Percentiles rank a stretch among this genome's conserved stretches.
Evolutionary conservation across 2,888 invertebrate species (phyloP).

Genomic region (Drosophila pseudotalamancana): DNA sequence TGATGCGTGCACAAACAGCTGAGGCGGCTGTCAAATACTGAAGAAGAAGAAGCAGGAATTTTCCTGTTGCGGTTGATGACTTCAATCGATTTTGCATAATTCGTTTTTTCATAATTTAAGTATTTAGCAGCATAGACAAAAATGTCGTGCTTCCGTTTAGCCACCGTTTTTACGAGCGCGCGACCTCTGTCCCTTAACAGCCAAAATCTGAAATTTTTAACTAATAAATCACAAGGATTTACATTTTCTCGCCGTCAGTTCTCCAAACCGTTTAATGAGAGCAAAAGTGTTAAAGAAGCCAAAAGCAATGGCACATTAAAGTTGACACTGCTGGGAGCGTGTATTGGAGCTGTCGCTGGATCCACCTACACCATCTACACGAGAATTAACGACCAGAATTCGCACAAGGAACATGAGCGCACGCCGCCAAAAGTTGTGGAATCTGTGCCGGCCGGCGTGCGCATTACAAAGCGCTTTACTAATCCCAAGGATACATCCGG

Average conservation of each 20-base stretch:
- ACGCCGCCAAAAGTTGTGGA: constrained; percentile 82
- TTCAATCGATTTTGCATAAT: constrained; percentile 66
- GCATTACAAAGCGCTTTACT: constrained; percentile 87
- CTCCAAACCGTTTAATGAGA: constrained; percentile 25
- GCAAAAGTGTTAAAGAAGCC: constrained; percentile 14
- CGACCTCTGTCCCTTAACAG: constrained; percentile 14
- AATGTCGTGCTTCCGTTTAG: constrained; percentile 73
- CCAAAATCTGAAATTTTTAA: constrained; percentile 29
- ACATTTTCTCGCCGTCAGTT: constrained; percentile 32
- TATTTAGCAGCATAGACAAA: constrained; percentile 21
- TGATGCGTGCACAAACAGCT: constrained; percentile 21
- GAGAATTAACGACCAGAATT: constrained; percentile 68
- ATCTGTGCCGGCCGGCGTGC: constrained; percentile 85
- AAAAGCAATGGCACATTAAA: constrained; percentile 83
- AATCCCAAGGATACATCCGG: constrained; percentile 88
- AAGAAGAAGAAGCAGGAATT: constrained; percentile 27
- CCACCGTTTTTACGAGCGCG: constrained; percentile 29
- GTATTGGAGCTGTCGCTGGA: constrained; percentile 86
- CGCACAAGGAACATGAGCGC: constrained; percentile 83
- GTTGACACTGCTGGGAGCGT: constrained; percentile 86
- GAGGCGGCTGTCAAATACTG: constrained; percentile 1
- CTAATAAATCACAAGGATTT: constrained; percentile 15
- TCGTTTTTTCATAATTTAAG: constrained; percentile 31
- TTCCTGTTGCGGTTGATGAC: constrained; percentile 12
- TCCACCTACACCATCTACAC: constrained; percentile 85